Evolutionary conservation across 1,140 invertebrate genomes (phyloP), one percentile per base, ranked within the genome.

Genomic region (Diorhabda elongata): DNA sequence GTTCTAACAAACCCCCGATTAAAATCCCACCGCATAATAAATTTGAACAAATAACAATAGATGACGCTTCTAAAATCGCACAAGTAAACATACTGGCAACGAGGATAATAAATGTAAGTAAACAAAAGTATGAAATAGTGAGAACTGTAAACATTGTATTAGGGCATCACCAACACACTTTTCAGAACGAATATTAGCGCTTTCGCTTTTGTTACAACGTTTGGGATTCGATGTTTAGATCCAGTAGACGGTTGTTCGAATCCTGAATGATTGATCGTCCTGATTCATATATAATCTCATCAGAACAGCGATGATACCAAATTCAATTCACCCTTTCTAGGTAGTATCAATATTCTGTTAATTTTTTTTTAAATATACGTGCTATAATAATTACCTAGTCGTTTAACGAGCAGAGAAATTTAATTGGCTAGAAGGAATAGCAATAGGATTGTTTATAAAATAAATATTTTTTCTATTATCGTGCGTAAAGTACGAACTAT

Each of bases 71-170:
- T 44, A 64, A 64, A 64, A 64, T 64, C 63, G 9, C 6, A 26
- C 52, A 44, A 64, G 41, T 64, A 64, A 64, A 64, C 45, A 64
- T 26, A 64, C 47, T 52, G 47, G 47, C 47, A 52, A 52, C 47
- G 47, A n/a, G 63, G 52, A 64, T 64, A 64, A 64, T 64, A 42
- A 44, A 41, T 75, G 74, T 75, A 74, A 68, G 73, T 70, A 75
- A 75, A 75, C 70, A 74, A 69, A 73, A 68, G 68, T 70, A 74
- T 74, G 67, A 73, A 75, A 70, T 69, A 75, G 74, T 75, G 74
- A 75, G 74, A 75, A 75, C 71, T 69, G 71, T 68, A 75, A 75
- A 75, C 71, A 75, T 61, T 67, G 42, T 56, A 47, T 64, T n/a
- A 41, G 7, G n/a, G 63, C 45, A 45, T 64, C 56, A 64, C n/a